These are phyloP conservation scores for Drosophila rufa DNA, from an alignment of 1,140 invertebrate species.

Conservation along the genomic window DNA sequence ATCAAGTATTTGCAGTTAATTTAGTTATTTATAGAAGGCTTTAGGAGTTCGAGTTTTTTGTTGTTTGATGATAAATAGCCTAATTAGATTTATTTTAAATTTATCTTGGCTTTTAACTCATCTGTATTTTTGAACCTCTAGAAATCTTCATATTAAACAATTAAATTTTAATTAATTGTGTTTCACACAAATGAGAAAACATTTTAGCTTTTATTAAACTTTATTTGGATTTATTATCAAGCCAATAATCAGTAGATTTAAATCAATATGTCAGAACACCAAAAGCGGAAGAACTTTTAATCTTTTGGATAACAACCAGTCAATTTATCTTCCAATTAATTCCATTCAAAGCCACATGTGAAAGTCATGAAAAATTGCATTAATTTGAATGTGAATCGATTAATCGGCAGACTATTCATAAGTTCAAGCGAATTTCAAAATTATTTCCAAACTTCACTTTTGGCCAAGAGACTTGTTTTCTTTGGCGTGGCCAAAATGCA, in stretches of 20 bases:
- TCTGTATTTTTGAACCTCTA: too few relatives aligned
- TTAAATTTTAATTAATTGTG: too few relatives aligned
- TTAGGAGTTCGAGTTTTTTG: not conserved
- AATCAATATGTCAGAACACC: constrained; percentile 17
- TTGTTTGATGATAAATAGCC: not conserved
- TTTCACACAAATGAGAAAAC: not conserved
- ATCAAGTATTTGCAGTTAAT: constrained; percentile 3
- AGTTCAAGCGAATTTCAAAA: constrained; percentile 23
- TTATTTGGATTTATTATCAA: constrained; percentile 7
- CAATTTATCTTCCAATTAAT: constrained; percentile 37
- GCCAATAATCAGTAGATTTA: constrained; percentile 1
- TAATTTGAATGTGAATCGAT: constrained; percentile 46
- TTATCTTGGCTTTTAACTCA: not conserved
- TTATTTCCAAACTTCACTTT: constrained; percentile 23
- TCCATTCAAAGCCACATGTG: constrained; percentile 16
- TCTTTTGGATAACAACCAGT: constrained; percentile 20
- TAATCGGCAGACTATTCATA: constrained; percentile 36
- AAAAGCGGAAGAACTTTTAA: constrained; percentile 29
- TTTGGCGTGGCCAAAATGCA: constrained; percentile 35
- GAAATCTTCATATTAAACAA: too few relatives aligned
- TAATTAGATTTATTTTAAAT: not conserved
- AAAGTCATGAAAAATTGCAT: constrained; percentile 42
- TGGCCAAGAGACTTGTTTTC: constrained; percentile 27
- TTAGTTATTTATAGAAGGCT: constrained; percentile 21
- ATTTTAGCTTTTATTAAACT: not conserved